Base-by-base conservation (phyloP, 2,797 vertebrate genomes). In the Siniperca scherzeri region DNA sequence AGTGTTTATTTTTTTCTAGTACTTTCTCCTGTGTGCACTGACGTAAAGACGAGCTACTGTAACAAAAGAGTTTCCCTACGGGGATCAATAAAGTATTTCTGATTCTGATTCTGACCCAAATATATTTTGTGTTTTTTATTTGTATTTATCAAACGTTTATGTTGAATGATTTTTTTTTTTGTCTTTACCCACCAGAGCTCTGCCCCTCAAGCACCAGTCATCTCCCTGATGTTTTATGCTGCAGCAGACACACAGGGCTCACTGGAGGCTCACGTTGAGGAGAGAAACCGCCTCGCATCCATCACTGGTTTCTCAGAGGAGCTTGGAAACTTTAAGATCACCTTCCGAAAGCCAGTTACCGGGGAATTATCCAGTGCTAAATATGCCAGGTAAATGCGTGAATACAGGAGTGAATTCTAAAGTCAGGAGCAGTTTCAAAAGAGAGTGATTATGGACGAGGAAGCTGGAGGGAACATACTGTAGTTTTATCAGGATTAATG, bases 181-280 rank as follows among this genome's bases (percentile, higher is more conserved):
- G 3, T 69, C n/a, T 59, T n/a, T 81, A 55, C 27, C 17, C 83
- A 50, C 1, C 92, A 97, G 97, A 94, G 91, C 42, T 80, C 88
- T 0, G 90, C 92, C 1, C 48, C 94, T n/a, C 91, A 92, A 2
- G 82, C 92, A 0, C 95, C 93, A 5, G 96, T 97, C 59, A 85
- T 99, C 81, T 99, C 98, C 11, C 92, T 99, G 69, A 96, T 99
- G 94, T 97, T 99, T 93, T 99, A 99, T 5, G 89, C 97, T 38
- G 98, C 98, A 40, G 96, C 97, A 2, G 97, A 99, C 5, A 94
- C 95, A 17, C 97, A 98, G 77, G 98, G 97, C 30, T 89, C 86
- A 0, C 94, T 99, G 73, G 89, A 95, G 56, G 93, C 96, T 0
- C 95, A 96, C 4, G 55, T 96, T 50, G 97, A 97, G 82, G 94